These are phyloP conservation scores for Tauraco hartlaubi DNA, from an alignment of 2,797 vertebrate species.

Conservation along the genomic window DNA sequence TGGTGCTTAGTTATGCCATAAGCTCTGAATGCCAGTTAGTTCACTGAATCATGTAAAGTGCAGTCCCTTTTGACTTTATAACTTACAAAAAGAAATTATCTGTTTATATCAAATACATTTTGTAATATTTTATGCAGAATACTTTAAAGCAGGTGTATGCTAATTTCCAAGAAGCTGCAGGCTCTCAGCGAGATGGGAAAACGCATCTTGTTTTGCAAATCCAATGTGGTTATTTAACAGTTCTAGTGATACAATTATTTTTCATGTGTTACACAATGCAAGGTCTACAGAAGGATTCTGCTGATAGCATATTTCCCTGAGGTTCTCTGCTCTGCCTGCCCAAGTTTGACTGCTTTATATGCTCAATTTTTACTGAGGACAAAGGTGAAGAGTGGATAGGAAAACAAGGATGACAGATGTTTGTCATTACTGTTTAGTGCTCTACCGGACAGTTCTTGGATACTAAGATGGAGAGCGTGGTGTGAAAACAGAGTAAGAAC, in stretches of 20 bases:
- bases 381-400: conserved; percentile 23
- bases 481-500: not conserved
- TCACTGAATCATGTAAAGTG: not conserved
- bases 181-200: conserved; percentile 4
- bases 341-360: conserved; percentile 5
- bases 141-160: conserved; percentile 28
- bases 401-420: conserved; percentile 25
- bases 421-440: conserved; percentile 29
- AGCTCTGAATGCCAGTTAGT: not conserved
- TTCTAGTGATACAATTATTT: conserved; percentile 52
- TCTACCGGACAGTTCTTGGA: not conserved
- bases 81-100: conserved; percentile 18
- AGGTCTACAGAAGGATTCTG: conserved; percentile 35
- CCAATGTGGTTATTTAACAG: conserved; percentile 55
- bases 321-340: conserved; percentile 28
- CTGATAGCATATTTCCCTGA: conserved; percentile 31
- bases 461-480: not conserved
- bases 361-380: conserved; percentile 8
- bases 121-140: conserved; percentile 50
- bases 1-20: not conserved
- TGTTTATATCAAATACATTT: conserved; percentile 32
- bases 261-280: not conserved
- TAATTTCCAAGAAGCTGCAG: conserved; percentile 38
- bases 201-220: conserved; percentile 44
- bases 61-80: conserved; percentile 17